phyloP scores from a whole-genome alignment of 35 echinoderm and acorn worm species.

The Nesometra sesokonis region DNA sequence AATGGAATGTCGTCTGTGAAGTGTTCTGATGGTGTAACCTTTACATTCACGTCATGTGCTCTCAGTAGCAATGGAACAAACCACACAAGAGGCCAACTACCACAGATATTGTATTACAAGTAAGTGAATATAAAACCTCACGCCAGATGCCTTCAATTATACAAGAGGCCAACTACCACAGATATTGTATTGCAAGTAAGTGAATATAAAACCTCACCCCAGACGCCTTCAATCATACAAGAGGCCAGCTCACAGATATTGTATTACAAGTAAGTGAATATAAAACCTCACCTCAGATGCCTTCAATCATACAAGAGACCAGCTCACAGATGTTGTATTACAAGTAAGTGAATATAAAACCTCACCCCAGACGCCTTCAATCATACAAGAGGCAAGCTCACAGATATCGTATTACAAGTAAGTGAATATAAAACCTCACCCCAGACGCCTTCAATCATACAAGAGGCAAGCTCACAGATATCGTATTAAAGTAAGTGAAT shows the following conservation, averaged over 20 bases:
- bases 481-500: conserved; percentile 83
- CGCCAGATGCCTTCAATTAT: conserved; percentile 61
- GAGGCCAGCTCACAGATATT: conserved; percentile 86
- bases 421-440: conserved; percentile 41
- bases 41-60: conserved; percentile 73
- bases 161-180: conserved; percentile 86
- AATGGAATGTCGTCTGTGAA: conserved; percentile 69
- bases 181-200: conserved; percentile 93
- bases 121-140: conserved; percentile 52
- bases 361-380: conserved; percentile 67
- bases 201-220: conserved; percentile 33
- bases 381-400: conserved; percentile 81
- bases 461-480: conserved; percentile 77
- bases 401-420: conserved; percentile 91
- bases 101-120: conserved; percentile 88
- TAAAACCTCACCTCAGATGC: conserved; percentile 57
- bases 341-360: conserved; percentile 57
- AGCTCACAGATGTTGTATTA: conserved; percentile 88
- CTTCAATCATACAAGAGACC: conserved; percentile 73
- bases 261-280: conserved; percentile 78
- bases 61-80: conserved; percentile 94
- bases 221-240: conserved; percentile 66
- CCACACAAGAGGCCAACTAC: conserved; percentile 82
- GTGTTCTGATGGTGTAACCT: conserved; percentile 83
- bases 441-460: conserved; percentile 69